These are phyloP conservation scores for Drosophila nasuta DNA, from an alignment of 1,140 invertebrate genomes.

Conservation along the genomic window DNA sequence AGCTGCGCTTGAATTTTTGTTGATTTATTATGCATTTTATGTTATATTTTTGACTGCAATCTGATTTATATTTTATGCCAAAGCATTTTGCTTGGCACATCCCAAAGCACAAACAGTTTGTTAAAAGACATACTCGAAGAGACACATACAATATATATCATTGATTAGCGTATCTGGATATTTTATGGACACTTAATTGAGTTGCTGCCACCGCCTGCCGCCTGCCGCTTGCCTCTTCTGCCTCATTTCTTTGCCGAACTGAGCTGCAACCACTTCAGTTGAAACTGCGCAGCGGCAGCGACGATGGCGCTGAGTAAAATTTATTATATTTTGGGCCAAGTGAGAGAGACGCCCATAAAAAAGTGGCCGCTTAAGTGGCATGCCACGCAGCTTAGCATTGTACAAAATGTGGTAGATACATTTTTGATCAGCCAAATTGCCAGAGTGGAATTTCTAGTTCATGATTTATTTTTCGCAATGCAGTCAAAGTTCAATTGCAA, in stretches of 20 bases:
- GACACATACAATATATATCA: constrained; percentile 63
- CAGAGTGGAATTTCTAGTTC: constrained; percentile 78
- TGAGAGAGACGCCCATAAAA: constrained; percentile 70
- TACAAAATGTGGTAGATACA: constrained; percentile 15
- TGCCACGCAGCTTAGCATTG: constrained; percentile 61
- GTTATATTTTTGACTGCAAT: not conserved
- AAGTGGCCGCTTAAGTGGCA: constrained; percentile 71
- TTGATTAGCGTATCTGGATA: constrained; percentile 81
- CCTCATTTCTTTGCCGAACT: not conserved
- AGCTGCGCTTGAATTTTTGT: constrained; percentile 7
- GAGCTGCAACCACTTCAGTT: constrained; percentile 54
- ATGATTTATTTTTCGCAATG: constrained; percentile 40
- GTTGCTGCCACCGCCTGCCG: constrained; percentile 49
- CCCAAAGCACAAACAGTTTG: constrained; percentile 28
- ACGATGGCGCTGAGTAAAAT: constrained; percentile 73
- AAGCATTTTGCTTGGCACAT: constrained; percentile 30
- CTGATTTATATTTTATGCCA: constrained; percentile 3
- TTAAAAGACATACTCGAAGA: constrained; percentile 2
- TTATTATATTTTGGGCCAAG: constrained; percentile 72
- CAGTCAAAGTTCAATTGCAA: constrained; percentile 67
- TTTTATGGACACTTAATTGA: constrained; percentile 83
- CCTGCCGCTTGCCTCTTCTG: not conserved
- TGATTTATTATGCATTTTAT: constrained; percentile 9
- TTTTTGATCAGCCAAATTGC: constrained; percentile 35
- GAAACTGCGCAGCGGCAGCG: constrained; percentile 27